Evolutionary conservation across 2,797 vertebrate genomes (phyloP).

Genomic region (Spatula versicolor): DNA sequence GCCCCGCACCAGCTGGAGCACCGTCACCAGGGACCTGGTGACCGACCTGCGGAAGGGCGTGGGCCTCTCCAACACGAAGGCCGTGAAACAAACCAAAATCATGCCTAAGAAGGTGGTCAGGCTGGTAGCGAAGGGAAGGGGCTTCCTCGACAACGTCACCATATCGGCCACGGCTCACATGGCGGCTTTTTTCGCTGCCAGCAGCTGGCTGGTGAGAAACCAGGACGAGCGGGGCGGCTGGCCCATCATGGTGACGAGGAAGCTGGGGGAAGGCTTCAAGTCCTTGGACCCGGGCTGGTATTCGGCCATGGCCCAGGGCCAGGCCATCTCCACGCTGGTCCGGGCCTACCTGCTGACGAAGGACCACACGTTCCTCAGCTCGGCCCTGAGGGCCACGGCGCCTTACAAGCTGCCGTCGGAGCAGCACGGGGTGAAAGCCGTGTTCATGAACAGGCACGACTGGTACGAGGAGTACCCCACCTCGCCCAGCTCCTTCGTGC

Average conservation of each 20-base stretch:
- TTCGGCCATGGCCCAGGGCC: constrained; percentile 98
- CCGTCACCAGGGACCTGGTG: constrained; percentile 92
- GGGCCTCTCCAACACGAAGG: constrained; percentile 97
- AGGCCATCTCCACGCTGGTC: constrained; percentile 96
- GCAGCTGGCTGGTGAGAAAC: constrained; percentile 93
- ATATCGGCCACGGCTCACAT: constrained; percentile 94
- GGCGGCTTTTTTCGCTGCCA: constrained; percentile 94
- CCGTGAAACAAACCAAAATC: constrained; percentile 94
- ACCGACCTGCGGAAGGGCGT: constrained; percentile 97
- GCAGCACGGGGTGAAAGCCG: constrained; percentile 92
- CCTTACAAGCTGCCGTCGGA: constrained; percentile 91
- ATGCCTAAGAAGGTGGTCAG: constrained; percentile 91
- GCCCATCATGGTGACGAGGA: constrained; percentile 98
- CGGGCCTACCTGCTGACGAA: constrained; percentile 94
- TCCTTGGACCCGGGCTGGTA: constrained; percentile 97
- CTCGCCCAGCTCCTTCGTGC: constrained; percentile 93
- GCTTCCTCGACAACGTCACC: constrained; percentile 92
- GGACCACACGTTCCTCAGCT: constrained; percentile 87
- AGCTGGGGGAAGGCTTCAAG: constrained; percentile 93
- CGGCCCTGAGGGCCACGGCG: constrained; percentile 89
- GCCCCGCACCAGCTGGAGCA: constrained; percentile 87
- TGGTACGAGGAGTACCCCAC: constrained; percentile 99
- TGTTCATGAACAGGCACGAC: constrained; percentile 94
- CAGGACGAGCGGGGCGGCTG: constrained; percentile 97
- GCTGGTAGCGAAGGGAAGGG: constrained; percentile 86